Evolutionary conservation across 2,888 invertebrate genomes (phyloP).

Genomic region (Mylabris sibirica): DNA sequence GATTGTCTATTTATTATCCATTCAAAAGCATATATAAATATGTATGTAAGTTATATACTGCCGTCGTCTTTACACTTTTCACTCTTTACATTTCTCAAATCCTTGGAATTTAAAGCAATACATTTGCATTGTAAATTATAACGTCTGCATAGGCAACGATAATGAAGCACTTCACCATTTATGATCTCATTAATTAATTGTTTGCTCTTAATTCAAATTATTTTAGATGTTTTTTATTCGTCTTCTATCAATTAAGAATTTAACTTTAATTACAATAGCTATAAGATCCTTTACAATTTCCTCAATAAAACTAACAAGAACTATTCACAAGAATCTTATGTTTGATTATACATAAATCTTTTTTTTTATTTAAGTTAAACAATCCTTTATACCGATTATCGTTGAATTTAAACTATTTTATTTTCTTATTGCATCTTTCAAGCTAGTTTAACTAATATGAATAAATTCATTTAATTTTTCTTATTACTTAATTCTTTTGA

Average conservation of each 20-base stretch:
- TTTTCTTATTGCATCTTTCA: constrained; percentile 3
- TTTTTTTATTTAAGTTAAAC: background rate
- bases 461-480: constrained; percentile 1
- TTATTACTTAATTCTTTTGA: constrained; percentile 1
- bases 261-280: background rate
- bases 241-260: background rate
- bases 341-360: background rate
- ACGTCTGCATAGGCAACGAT: constrained; percentile 30
- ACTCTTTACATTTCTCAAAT: constrained; percentile 33
- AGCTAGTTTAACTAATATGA: background rate
- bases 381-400: background rate
- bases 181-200: constrained; percentile 28
- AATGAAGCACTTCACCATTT: constrained; percentile 25
- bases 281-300: background rate
- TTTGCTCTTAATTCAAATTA: constrained; percentile 20
- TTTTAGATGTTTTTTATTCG: constrained; percentile 7
- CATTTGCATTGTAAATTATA: constrained; percentile 54
- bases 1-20: constrained; percentile 42
- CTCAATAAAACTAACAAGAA: background rate
- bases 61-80: constrained; percentile 43
- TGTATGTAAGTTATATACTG: constrained; percentile 52
- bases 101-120: constrained; percentile 54
- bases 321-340: background rate
- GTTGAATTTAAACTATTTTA: background rate
- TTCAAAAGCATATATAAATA: constrained; percentile 49